phyloP scores from a whole-genome alignment of 2,888 invertebrate species.

The Dynastes tityus region DNA sequence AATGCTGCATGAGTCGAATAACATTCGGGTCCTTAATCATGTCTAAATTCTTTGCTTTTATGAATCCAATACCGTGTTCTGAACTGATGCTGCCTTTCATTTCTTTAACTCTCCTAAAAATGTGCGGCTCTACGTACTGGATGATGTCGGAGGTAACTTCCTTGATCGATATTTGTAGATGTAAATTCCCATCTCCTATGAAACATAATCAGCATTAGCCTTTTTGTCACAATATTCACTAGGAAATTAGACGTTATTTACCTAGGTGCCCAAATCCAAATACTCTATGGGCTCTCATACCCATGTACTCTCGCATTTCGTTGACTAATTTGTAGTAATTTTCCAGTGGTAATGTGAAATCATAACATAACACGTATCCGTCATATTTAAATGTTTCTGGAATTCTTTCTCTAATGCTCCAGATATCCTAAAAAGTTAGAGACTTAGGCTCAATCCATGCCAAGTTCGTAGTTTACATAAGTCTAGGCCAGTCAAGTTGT shows the following conservation, averaged over 20 bases:
- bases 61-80: slow-evolving; percentile 97
- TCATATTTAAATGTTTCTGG: slow-evolving; percentile 83
- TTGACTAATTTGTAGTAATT: slow-evolving; percentile 90
- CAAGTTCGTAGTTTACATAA: too few species aligned
- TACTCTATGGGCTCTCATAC: slow-evolving; percentile 76
- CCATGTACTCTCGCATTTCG: slow-evolving; percentile 78
- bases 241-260: slow-evolving; percentile 62
- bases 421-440: slow-evolving; percentile 71
- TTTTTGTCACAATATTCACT: neutral
- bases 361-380: slow-evolving; percentile 96
- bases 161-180: slow-evolving; percentile 89
- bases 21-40: slow-evolving; percentile 86
- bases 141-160: slow-evolving; percentile 77
- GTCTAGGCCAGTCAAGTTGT: too few species aligned
- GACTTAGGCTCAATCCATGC: too few species aligned
- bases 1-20: slow-evolving; percentile 84
- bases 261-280: slow-evolving; percentile 97
- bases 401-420: slow-evolving; percentile 91
- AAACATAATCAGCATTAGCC: slow-evolving; percentile 50
- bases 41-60: slow-evolving; percentile 85
- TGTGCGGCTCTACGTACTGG: slow-evolving; percentile 87
- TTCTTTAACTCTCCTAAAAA: slow-evolving; percentile 90
- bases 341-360: slow-evolving; percentile 89
- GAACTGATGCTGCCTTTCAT: slow-evolving; percentile 93
- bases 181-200: slow-evolving; percentile 94